phyloP scores from a whole-genome alignment of 2,113 vertebrate species.

The Dolichotis patagonum region DNA sequence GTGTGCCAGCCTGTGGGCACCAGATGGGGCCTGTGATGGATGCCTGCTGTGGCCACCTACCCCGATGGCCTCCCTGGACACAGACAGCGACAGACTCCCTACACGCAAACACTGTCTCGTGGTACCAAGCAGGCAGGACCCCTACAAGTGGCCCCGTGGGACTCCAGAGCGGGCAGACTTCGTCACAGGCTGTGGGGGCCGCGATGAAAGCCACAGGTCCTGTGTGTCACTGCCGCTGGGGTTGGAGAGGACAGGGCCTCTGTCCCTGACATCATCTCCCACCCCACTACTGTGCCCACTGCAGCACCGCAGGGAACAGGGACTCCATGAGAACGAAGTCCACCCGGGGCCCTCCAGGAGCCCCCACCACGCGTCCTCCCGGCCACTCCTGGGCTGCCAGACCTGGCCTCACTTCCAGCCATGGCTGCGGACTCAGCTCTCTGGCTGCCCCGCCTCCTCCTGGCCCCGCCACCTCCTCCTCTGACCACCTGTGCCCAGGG shows the following conservation, averaged over 20 bases:
- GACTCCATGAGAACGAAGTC: neutral
- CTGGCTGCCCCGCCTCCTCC: neutral
- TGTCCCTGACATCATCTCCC: rapidly evolving
- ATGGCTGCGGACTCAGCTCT: neutral
- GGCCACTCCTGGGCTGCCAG: neutral
- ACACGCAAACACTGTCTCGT: rapidly evolving
- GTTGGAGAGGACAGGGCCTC: neutral
- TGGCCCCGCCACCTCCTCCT: neutral
- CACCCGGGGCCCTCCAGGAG: neutral
- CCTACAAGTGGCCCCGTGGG: neutral
- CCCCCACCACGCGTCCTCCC: neutral
- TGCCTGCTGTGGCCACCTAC: neutral
- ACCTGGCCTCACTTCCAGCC: neutral
- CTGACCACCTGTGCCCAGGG: no score
- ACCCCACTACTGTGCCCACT: neutral
- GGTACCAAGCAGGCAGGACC: neutral
- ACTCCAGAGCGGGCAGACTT: neutral
- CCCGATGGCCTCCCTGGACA: neutral
- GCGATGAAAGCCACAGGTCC: no score
- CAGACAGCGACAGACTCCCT: neutral
- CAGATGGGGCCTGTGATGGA: neutral
- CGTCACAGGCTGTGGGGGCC: neutral
- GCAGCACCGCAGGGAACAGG: neutral
- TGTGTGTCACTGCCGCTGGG: no score
- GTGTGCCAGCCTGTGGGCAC: neutral